Base-by-base conservation (phyloP, 2,888 invertebrate genomes). In the Merodon equestris region DNA sequence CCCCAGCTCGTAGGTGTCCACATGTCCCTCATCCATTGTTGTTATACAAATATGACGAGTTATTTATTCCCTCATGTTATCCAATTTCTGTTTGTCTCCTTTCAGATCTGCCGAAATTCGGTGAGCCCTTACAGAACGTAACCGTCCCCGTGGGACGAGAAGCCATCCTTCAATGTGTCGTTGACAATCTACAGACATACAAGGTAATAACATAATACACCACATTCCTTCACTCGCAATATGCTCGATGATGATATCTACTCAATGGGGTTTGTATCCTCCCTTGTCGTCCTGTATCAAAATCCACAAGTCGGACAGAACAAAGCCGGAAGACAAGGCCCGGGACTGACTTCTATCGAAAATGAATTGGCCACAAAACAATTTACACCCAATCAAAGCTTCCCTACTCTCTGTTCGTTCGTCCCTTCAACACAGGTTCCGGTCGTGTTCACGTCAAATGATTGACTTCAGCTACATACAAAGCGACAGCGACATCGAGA, bases 61-160 rank as follows among this genome's bases (percentile, higher is more conserved):
- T 66, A 60, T 53, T 51, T 50, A 36, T 47, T n/a, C 38, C 17
- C 10, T 57, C 34, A 15, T 27, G 27, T 27, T 27, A 27, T 27
- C 27, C 27, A 27, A 27, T 72, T 45, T 44, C 67, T 47, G 14
- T 60, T 50, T 54, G n/a, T 67, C 83, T 82, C 83, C 50, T 89
- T 89, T 7, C 90, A 93, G 93, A 92, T 90, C 87, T 92, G 70
- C 93, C 93, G 10, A 91, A 92, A 83, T 93, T 93, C 84, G 91
- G 92, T 18, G 93, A 92, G 10, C 91, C 91, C 0, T 90, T 93
- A 48, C 91, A 91, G 48, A 93, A 93, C 86, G 92, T 93, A 58
- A 93, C 93, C 0, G 91, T 92, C 14, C 91, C 93, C 4, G 91
- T 93, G 38, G 92, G 93, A 45, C 89, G 93, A 57, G 93, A 93